Conservation (phyloP, 2,888 invertebrate species). For the Diploptera punctata region DNA sequence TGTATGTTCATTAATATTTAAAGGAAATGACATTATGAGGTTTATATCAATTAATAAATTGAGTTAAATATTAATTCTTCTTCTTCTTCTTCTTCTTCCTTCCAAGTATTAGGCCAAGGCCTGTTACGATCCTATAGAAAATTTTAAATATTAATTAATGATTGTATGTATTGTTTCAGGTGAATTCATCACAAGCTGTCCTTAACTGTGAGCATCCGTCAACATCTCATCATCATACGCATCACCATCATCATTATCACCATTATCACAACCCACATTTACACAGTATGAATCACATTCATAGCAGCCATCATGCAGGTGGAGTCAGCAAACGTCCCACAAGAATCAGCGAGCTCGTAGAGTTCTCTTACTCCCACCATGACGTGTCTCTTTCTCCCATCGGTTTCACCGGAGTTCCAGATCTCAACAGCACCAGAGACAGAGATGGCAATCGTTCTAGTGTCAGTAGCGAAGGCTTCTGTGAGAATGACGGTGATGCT, state of each 20-base stretch:
- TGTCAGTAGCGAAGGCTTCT: constrained; percentile 95
- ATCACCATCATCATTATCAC: constrained; percentile 59
- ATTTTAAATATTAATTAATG: no score
- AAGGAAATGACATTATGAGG: no score
- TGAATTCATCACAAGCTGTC: constrained; percentile 82
- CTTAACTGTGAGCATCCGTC: constrained; percentile 72
- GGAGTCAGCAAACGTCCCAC: constrained; percentile 42
- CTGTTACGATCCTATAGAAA: no score
- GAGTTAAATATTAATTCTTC: no score
- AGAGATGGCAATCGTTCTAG: constrained; percentile 87
- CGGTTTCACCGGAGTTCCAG: constrained; percentile 8
- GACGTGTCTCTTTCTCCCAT: constrained; percentile 48
- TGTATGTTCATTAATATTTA: no score
- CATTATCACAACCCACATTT: constrained; percentile 46
- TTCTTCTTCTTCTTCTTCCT: no score
- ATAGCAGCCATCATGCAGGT: constrained; percentile 53
- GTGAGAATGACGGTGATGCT: constrained; percentile 87
- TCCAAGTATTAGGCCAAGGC: no score
- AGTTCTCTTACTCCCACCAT: constrained; percentile 50
- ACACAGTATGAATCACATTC: constrained; percentile 33
- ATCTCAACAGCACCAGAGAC: constrained; percentile 31
- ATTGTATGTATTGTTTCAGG: constrained; percentile 3
- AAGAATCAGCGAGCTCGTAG: constrained; percentile 34
- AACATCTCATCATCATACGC: constrained; percentile 58
- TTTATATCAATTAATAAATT: no score